Percentiles rank a stretch among this genome's conserved stretches.
Evolutionary conservation across 2,113 vertebrate species (phyloP).

Genomic region (Sphaerodactylus townsendi): DNA sequence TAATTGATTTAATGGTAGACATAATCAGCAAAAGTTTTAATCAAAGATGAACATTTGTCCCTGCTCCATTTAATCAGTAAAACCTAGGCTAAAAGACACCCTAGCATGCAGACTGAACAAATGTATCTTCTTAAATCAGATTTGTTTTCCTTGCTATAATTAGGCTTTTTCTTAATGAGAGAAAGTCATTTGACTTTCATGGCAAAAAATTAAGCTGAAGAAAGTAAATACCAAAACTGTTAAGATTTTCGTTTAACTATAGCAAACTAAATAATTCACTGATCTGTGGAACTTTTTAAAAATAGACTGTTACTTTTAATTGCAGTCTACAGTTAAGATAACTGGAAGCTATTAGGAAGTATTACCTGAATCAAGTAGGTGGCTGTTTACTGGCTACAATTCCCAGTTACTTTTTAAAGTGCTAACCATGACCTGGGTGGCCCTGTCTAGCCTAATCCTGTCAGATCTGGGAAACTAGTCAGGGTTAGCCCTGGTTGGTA

Average conservation of each 20-base stretch:
- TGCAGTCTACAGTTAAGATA: background rate
- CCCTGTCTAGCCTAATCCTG: no score
- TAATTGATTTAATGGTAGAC: background rate
- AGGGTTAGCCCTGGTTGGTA: no score
- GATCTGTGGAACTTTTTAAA: background rate
- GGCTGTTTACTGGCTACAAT: background rate
- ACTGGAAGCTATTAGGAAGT: background rate
- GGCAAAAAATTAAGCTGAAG: background rate
- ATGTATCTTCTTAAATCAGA: background rate
- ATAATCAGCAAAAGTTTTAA: background rate
- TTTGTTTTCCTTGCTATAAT: background rate
- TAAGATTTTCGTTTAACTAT: background rate
- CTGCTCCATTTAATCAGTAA: background rate
- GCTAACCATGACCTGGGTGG: no score
- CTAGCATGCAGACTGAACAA: background rate
- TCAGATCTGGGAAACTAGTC: no score
- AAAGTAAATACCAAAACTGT: background rate
- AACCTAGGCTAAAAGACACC: background rate
- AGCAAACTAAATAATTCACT: background rate
- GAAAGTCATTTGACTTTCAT: background rate
- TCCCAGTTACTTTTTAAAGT: no score
- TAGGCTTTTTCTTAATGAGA: background rate
- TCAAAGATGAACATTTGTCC: background rate
- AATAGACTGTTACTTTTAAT: background rate
- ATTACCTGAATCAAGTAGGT: background rate